Percentiles rank a stretch among this genome's conserved stretches.
These are phyloP conservation scores for Anser cygnoides DNA, from an alignment of 2,113 vertebrate species.

Conservation along the genomic window DNA sequence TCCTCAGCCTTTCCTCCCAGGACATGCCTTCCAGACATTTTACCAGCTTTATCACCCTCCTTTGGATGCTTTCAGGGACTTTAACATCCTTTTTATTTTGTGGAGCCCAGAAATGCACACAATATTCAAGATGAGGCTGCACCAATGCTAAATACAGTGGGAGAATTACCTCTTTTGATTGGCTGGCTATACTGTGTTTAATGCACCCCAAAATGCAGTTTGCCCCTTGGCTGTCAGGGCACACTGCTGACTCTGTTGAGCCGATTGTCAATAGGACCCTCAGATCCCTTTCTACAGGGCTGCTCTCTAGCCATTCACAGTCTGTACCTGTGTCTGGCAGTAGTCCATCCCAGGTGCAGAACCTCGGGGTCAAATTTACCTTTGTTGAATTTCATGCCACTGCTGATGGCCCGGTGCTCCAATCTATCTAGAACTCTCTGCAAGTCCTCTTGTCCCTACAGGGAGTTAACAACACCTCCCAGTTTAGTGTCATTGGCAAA, in stretches of 20 bases:
- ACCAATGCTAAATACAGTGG: background rate
- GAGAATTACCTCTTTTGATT: background rate
- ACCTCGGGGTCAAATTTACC: too few relatives aligned
- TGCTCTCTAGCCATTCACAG: background rate
- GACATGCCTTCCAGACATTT: background rate
- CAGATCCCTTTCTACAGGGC: background rate
- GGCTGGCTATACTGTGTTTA: background rate
- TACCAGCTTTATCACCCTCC: background rate
- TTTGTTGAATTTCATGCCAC: background rate
- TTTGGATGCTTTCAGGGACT: background rate
- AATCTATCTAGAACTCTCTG: background rate
- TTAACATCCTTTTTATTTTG: background rate
- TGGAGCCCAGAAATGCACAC: background rate
- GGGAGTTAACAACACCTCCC: background rate
- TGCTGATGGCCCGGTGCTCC: background rate
- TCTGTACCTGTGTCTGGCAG: background rate
- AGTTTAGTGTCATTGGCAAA: background rate
- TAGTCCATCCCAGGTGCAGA: background rate
- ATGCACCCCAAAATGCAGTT: background rate
- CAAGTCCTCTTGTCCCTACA: background rate
- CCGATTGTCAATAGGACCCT: background rate
- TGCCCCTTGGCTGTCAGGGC: background rate
- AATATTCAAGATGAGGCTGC: background rate
- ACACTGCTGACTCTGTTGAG: background rate
- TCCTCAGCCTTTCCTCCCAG: background rate